Base-by-base conservation (phyloP, 2,888 invertebrate species). In the Macrosiphum euphorbiae region DNA sequence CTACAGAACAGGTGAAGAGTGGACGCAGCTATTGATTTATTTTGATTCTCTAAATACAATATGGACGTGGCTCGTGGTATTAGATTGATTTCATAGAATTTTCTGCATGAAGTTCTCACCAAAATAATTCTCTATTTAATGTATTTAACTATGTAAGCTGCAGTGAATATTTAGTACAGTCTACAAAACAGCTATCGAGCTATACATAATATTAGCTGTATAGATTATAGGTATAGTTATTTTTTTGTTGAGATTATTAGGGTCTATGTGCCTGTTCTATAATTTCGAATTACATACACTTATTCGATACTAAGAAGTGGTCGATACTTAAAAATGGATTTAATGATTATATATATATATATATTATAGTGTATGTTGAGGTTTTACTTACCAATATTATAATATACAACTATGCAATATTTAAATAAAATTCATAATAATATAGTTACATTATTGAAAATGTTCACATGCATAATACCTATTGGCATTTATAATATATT, bases 1-100 rank as follows among this genome's bases (percentile, higher is more conserved):
- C 20, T n/a, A 20, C 20, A 16, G 24, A 8, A 26, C 24, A 5
- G 35, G 5, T 28, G 13, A 85, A n/a, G 84, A 35, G 55, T 44
- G 28, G 52, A 91, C 16, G 20, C 2, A 47, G 10, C 28, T 91
- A 84, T 55, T 84, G 91, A 91, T 91, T 91, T 91, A 84, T 84
- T 84, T 91, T 55, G 26, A 44, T 47, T 67, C 35, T n/a, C 28
- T 35, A 91, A 52, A 91, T 90, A 50, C 35, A 35, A 88, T 55
- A 0, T 85, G 84, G 55, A 41, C 44, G 85, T 84, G n/a, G 10
- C 55, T 85, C 58, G 41, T 61, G 5, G 55, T 41, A 90, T 90
- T 78, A 8, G 44, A 1, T 55, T 44, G 91, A 44, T 41, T 85
- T 44, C 85, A 55, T 44, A 55, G 91, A 85, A 58, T 85, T 55